Conservation (phyloP, 2,797 vertebrate genomes). For the Channa striata region DNA sequence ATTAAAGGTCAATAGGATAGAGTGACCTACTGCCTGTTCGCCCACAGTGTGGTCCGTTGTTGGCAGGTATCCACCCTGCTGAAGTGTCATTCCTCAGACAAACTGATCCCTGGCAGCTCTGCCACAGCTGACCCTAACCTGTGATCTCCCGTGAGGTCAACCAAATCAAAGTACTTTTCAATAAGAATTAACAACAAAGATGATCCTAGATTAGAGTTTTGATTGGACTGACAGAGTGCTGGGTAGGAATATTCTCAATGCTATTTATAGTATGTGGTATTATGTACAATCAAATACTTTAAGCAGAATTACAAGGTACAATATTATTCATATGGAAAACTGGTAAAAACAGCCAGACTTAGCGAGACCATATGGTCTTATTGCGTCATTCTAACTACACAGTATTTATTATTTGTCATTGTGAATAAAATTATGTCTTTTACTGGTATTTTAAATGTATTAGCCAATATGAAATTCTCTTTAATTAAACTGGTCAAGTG, state of each 20-base stretch:
- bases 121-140: slow-evolving; percentile 8
- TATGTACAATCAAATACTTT: background rate
- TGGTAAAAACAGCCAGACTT: background rate
- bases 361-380: no score
- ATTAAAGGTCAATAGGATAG: background rate
- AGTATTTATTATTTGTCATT: no score
- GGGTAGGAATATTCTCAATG: slow-evolving; percentile 5
- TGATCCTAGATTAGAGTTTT: slow-evolving; percentile 13
- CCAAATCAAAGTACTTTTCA: background rate
- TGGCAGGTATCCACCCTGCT: background rate
- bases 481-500: background rate
- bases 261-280: background rate
- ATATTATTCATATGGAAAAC: background rate
- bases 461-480: background rate
- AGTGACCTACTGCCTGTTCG: background rate
- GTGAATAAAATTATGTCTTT: no score
- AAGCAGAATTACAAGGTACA: background rate
- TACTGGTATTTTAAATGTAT: no score
- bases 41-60: background rate
- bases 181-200: slow-evolving; percentile 17
- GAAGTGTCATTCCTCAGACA: background rate
- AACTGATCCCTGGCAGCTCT: background rate
- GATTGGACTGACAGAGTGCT: background rate
- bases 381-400: no score
- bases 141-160: slow-evolving; percentile 14